phyloP scores from a whole-genome alignment of 2,888 invertebrate genomes.

The Trissonchulus sp. region DNA sequence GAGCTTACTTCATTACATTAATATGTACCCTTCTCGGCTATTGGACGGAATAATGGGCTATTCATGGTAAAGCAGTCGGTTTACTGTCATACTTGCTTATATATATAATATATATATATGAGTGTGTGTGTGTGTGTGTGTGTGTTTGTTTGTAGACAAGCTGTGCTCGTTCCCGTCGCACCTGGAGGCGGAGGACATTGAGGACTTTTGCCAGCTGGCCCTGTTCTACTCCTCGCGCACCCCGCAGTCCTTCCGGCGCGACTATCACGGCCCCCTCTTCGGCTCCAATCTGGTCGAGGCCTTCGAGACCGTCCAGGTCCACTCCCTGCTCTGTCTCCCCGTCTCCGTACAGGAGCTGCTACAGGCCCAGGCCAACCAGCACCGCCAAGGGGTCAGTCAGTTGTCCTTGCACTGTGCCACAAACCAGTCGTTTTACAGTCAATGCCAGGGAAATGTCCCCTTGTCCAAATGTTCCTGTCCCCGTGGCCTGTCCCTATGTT shows the following conservation, averaged over 20 bases:
- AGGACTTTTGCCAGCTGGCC: conserved; percentile 92
- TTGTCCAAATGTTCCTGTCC: too few species aligned
- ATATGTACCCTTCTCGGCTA: too few species aligned
- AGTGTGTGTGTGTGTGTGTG: too few species aligned
- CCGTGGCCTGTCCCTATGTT: too few species aligned
- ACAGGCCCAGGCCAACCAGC: conserved; percentile 59
- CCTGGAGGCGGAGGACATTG: conserved; percentile 84
- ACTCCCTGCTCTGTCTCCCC: conserved; percentile 74
- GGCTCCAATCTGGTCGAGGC: conserved; percentile 51
- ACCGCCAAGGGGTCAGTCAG: conserved; percentile 28
- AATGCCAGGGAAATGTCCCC: too few species aligned
- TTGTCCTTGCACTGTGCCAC: too few species aligned
- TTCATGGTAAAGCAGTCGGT: too few species aligned
- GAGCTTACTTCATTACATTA: too few species aligned
- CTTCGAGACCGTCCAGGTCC: conserved; percentile 52
- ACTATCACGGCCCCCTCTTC: conserved; percentile 58
- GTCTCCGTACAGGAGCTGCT: conserved; percentile 89
- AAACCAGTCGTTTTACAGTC: too few species aligned
- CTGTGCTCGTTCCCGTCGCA: conserved; percentile 56
- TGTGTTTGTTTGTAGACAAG: background rate
- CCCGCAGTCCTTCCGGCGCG: conserved; percentile 79
- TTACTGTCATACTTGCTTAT: too few species aligned
- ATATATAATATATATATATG: too few species aligned
- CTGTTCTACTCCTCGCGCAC: conserved; percentile 89
- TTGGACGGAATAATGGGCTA: too few species aligned